Conservation (phyloP, 1,140 invertebrate genomes). For the Anastrepha obliqua region DNA sequence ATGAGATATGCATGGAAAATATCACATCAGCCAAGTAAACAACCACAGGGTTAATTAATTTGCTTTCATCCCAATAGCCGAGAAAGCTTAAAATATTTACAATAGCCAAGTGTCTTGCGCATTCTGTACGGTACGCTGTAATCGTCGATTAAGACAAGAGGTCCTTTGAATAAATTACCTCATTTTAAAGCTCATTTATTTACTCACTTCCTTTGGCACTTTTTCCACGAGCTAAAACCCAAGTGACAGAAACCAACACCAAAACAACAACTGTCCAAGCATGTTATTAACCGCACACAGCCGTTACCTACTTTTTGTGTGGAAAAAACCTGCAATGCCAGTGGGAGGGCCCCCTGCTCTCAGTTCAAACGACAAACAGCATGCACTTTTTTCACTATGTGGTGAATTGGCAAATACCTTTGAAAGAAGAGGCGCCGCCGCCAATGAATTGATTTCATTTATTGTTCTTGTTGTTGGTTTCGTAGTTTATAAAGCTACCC, state of each 20-base stretch:
- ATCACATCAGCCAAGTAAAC: not conserved
- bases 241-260: not conserved
- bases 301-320: too few relatives aligned
- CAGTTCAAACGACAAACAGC: not conserved
- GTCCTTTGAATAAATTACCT: constrained; percentile 42
- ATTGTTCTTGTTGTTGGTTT: not conserved
- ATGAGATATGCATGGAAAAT: not conserved
- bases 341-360: not conserved
- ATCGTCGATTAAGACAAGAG: constrained; percentile 15
- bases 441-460: not conserved
- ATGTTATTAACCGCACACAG: too few relatives aligned
- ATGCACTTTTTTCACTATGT: too few relatives aligned
- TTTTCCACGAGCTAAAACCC: not conserved
- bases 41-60: not conserved
- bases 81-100: not conserved
- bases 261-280: not conserved
- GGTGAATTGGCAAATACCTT: too few relatives aligned
- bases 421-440: too few relatives aligned
- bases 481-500: not conserved
- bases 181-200: constrained; percentile 52
- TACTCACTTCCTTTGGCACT: not conserved
- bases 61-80: not conserved
- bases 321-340: too few relatives aligned
- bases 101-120: not conserved
- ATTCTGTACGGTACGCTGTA: not conserved